Evolutionary conservation across 2,888 invertebrate genomes (phyloP), one percentile per base, ranked within the genome.

Genomic region (Lottia scabra): DNA sequence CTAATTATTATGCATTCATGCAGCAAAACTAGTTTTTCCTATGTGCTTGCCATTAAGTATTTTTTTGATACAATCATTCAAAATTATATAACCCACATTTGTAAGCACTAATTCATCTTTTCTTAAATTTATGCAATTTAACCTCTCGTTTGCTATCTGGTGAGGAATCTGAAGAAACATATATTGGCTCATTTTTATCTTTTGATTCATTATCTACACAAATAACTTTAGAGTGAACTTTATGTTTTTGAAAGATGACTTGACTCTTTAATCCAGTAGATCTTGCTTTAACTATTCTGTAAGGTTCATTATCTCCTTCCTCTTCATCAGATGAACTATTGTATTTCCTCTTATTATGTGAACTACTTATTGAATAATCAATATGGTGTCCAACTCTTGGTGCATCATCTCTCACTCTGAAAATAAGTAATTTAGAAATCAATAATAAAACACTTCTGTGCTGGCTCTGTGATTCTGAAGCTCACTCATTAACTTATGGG

Each of bases 361-460:
- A 68, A 68, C 26, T 13, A 2, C 15, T 46, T 48, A 26, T 65
- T 26, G n/a, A 38, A 23, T 3, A 56, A 69, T 16, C 45, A 62
- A 45, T 10, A 10, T 30, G 75, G 48, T 73, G 72, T 46, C 77
- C 78, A 45, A 83, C 72, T 63, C 84, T 75, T 43, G 85, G 85
- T 10, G 85, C 85, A 82, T 84, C 83, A 75, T 83, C 83, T 71
- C 79, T 76, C 16, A 85, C 82, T 67, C 85, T 83, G 71, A 44
- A 73, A 75, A 46, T 56, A 23, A 68, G n/a, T n/a, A n/a, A n/a
- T n/a, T n/a, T n/a, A n/a, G n/a, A n/a, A n/a, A n/a, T n/a, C n/a
- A n/a, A n/a, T n/a, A n/a, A n/a, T n/a, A n/a, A n/a, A n/a, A n/a
- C n/a, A n/a, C n/a, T n/a, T n/a, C n/a, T n/a, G n/a, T n/a, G n/a